Evolutionary conservation across 2,797 vertebrate species (phyloP).

Genomic region (Brachyalestes nurse): DNA sequence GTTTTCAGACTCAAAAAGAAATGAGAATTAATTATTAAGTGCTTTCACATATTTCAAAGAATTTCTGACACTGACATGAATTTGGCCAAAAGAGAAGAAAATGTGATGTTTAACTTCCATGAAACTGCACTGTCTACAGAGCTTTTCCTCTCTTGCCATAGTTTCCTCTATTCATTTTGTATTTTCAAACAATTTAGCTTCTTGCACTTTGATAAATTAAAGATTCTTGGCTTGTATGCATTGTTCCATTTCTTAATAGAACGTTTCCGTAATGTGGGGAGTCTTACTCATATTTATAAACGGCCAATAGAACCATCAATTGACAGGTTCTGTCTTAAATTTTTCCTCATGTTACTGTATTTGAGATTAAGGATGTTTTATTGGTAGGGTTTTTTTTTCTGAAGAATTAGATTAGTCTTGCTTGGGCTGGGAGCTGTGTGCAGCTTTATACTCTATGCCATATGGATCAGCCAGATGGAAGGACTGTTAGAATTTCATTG

Average conservation of each 20-base stretch:
- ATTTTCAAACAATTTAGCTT: not conserved
- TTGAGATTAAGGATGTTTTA: not conserved
- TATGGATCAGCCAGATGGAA: no score
- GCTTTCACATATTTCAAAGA: not conserved
- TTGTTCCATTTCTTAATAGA: no score
- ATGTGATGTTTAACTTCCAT: not conserved
- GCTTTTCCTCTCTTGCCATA: not conserved
- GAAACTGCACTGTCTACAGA: not conserved
- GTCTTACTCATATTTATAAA: no score
- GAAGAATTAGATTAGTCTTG: no score
- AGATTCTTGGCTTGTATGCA: not conserved
- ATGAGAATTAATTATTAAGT: not conserved
- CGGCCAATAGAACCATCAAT: no score
- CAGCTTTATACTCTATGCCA: not conserved
- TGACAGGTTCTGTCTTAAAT: no score
- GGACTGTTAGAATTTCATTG: not conserved
- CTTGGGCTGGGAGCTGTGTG: not conserved
- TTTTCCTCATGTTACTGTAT: no score
- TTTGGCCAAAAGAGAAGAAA: not conserved
- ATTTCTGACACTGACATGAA: not conserved
- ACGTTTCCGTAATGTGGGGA: no score
- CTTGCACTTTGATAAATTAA: not conserved
- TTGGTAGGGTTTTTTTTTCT: not conserved
- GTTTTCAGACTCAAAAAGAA: not conserved
- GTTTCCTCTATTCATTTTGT: not conserved